Percentiles rank a stretch among this genome's conserved stretches.
phyloP scores from a whole-genome alignment of 1,140 invertebrate genomes.

The Heliconius hermathena region DNA sequence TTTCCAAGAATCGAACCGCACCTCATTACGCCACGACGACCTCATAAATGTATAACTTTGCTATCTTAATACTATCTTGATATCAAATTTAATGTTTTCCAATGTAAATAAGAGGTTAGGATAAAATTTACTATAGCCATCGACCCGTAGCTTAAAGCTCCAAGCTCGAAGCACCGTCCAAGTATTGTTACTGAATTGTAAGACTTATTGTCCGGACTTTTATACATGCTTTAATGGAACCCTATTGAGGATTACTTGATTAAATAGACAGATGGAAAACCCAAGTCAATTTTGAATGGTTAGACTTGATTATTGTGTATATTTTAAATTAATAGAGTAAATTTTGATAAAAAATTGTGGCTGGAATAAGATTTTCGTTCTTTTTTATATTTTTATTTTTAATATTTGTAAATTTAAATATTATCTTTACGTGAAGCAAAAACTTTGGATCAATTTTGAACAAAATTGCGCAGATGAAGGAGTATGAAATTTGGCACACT shows the following conservation, averaged over 20 bases:
- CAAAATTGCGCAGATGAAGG: too few species aligned
- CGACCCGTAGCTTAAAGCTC: not conserved
- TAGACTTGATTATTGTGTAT: not conserved
- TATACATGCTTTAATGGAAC: not conserved
- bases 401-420: too few species aligned
- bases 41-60: too few species aligned
- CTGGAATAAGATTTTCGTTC: not conserved
- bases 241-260: not conserved
- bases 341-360: not conserved
- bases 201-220: not conserved
- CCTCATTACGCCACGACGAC: too few species aligned
- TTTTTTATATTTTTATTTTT: too few species aligned
- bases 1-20: too few species aligned
- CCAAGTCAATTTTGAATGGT: not conserved
- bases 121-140: not conserved
- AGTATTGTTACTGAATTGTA: slow-evolving; percentile 1
- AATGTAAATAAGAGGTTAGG: not conserved
- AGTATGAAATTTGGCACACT: too few species aligned
- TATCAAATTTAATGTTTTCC: not conserved
- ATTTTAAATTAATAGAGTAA: not conserved
- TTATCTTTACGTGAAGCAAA: too few species aligned
- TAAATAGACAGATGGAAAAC: not conserved
- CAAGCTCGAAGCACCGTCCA: not conserved
- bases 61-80: not conserved
- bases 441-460: too few species aligned